Evolutionary conservation across 2,888 invertebrate species (phyloP), one percentile per base, ranked within the genome.

Genomic region (Agriopis leucophaearia): DNA sequence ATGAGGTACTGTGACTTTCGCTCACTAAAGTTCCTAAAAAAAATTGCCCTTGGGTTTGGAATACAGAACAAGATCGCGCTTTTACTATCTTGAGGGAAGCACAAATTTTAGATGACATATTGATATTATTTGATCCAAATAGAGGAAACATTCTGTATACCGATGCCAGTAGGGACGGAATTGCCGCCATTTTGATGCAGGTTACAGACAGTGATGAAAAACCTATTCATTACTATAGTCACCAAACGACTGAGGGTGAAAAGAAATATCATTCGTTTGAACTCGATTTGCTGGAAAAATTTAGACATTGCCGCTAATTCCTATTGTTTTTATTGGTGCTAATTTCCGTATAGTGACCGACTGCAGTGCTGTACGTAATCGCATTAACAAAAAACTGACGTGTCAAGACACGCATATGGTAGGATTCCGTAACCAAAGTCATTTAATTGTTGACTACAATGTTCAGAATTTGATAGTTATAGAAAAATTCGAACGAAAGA

Each of bases 201-300:
- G 8, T 13, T 8, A 52, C 36, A 9, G 36, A 52, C 0, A 5
- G n/a, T 1, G 52, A 36, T 1, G 52, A 52, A 15, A 52, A 52
- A 36, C 52, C 52, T 0, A 15, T 52, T 9, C 52, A 52, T 15
- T 52, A 15, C 15, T 52, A 52, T 36, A 52, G 52, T 4, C 52
- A 36, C 1, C 52, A 52, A 52, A 52, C 52, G 8, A 52, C 36
- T 4, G 15, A 36, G 1, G 52, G 36, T 9, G 52, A 52, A 36
- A 52, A 52, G 13, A 51, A 51, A 35, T 51, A 51, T 7, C 51
- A 51, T 35, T 51, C 51, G 1, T 51, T 51, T 27, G 18, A 27
- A 27, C 18, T 27, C 18, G 18, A 27, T 1, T 27, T 3, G 3
- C 18, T 27, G 18, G 8, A 9, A 4, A 52, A 52, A 36, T 52